Base-by-base conservation (phyloP, 2,113 vertebrate species). In the Redunca redunca region DNA sequence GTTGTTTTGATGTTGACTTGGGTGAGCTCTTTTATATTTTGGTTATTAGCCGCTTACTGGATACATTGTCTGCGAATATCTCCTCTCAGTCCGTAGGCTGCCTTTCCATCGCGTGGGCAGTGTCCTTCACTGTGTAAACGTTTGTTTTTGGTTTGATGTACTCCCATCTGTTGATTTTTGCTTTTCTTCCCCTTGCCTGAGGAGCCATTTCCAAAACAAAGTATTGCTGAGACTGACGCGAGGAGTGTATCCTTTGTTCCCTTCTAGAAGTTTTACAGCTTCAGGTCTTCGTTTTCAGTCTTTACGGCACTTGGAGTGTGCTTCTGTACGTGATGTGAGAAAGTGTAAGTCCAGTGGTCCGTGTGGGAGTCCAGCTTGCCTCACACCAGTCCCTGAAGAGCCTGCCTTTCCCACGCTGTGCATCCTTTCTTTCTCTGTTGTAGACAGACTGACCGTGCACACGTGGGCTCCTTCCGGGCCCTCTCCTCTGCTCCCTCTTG, bases 381-480 rank as follows among this genome's bases (percentile, higher is more conserved):
- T 23, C 1, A 71, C 19, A 3, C 67, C 67, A 5, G 6, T 40
- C 6, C 12, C 0, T 23, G 67, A 6, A 6, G 67, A 23, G n/a
- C 2, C 67, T 36, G 67, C n/a, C 67, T 71, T 9, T 12, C 64
- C 67, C 17, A 4, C 9, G 11, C 17, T 1, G 67, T 12, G 19
- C 0, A 0, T 5, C 23, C 67, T 12, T 5, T 11, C n/a, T 23
- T 0, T 1, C 67, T 36, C 4, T 11, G n/a, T 12, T 19, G 1
- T 3, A 12, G n/a, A 1, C 0, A 40, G 36, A 12, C 0, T 23
- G 67, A 1, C 67, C 10, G 2, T 23, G 67, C 1, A 3, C 10
- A 3, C 0, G n/a, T 6, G 67, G 64, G n/a, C 1, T 2, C 67
- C 9, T 3, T 12, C 67, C 23, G 67, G 19, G 10, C 67, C 12